These are phyloP conservation scores for Lagodon rhomboides DNA, from an alignment of 2,797 vertebrate genomes.

Conservation along the genomic window DNA sequence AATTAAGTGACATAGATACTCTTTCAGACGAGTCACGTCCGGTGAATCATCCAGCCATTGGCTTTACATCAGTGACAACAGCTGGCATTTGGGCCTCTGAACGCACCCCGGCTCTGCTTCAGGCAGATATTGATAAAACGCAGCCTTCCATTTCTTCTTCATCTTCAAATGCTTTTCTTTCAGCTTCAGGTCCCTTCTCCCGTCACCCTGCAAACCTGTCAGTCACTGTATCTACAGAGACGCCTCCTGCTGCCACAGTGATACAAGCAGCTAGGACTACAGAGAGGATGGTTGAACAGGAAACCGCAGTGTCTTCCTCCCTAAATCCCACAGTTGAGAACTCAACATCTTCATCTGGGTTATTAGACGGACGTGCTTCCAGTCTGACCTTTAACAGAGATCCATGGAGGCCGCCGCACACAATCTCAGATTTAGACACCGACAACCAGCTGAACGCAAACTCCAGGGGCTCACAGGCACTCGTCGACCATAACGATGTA, in stretches of 20 bases:
- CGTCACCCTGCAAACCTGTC: conserved; percentile 22
- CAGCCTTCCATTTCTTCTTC: conserved; percentile 9
- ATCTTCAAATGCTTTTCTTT: conserved; percentile 19
- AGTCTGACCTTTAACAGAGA: conserved; percentile 17
- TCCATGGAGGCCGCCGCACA: conserved; percentile 1
- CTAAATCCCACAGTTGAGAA: neutral
- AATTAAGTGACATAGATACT: neutral
- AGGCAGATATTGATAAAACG: conserved; percentile 29
- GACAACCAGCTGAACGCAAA: neutral
- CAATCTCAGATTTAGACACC: neutral
- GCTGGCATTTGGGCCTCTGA: conserved; percentile 32
- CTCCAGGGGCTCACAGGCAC: neutral
- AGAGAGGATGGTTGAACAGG: neutral
- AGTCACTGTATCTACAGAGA: conserved; percentile 7
- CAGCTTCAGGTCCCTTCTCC: neutral
- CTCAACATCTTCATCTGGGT: conserved; percentile 18
- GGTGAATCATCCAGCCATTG: neutral
- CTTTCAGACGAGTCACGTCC: neutral
- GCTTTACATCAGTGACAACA: conserved; percentile 7
- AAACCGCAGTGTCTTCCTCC: neutral
- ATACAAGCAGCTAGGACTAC: neutral
- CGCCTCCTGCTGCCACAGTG: neutral
- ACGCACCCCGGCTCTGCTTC: conserved; percentile 38
- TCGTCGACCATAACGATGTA: neutral
- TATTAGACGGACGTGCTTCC: neutral